Evolutionary conservation across 2,797 vertebrate species (phyloP), one percentile per base, ranked within the genome.

Genomic region (Rhabdophis nuchalis): DNA sequence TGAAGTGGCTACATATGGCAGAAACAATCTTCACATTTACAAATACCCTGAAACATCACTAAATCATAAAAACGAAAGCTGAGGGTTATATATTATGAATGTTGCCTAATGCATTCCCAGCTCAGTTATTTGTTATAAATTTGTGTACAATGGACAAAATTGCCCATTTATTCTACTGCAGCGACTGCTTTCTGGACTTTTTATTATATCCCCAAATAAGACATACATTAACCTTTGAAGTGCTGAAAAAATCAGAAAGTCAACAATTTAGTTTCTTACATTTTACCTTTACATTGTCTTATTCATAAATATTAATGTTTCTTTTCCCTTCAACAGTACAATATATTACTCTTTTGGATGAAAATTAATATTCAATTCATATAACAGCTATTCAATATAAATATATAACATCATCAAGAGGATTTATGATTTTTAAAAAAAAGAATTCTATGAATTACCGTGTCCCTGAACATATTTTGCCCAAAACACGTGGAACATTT

Each of bases 1-100:
- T 97, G 96, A 98, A 98, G 98, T 98, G 98, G 96, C 95, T 98
- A 97, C 98, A 98, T 98, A 98, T 97, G 97, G 98, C 95, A 97
- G 97, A 97, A 98, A 97, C 97, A 97, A 97, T 97, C 97, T 97
- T 95, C 97, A 98, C 97, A 98, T 98, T 98, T 97, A 98, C 97
- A 97, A 98, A 97, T 98, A 98, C 97, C 97, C 97, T 96, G 97
- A 98, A 98, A 98, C 97, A 98, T 96, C 97, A 98, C 98, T 97
- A 98, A 98, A 97, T 97, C 97, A 97, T 98, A 98, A 98, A 97
- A 97, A 96, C 20, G 94, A 97, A 98, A 98, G 97, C 97, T 96
- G 96, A 96, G 97, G 95, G 97, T 97, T 97, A 97, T 97, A 97
- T 97, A 98, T 97, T 98, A 98, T 97, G 97, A 98, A 97, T 97